These are phyloP conservation scores for Capitella teleta DNA, from an alignment of 1,140 invertebrate genomes.

Conservation along the genomic window DNA sequence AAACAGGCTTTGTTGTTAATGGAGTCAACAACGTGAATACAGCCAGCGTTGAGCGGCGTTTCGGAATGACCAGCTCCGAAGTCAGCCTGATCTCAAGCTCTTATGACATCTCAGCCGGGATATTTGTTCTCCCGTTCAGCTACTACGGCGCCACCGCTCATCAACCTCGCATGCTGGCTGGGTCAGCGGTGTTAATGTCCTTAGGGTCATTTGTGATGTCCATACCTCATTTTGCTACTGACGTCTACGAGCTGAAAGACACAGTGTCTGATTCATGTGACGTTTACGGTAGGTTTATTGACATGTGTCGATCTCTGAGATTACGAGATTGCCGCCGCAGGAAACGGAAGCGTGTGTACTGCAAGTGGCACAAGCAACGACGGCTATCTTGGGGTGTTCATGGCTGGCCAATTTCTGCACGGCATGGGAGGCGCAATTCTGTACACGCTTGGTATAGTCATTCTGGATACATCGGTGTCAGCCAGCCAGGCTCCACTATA, in stretches of 20 bases:
- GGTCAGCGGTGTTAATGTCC: background rate
- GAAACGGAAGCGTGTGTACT: background rate
- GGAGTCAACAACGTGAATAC: slow-evolving; percentile 5
- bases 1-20: background rate
- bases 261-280: background rate
- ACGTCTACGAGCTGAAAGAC: background rate
- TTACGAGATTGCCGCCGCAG: background rate
- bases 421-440: background rate
- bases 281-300: background rate
- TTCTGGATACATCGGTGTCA: background rate
- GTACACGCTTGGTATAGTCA: background rate
- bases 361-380: background rate
- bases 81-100: background rate
- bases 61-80: background rate
- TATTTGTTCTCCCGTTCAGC: background rate
- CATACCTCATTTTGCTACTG: background rate
- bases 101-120: slow-evolving; percentile 1
- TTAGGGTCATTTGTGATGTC: background rate
- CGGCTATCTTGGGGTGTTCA: background rate
- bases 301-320: background rate
- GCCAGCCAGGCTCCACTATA: background rate
- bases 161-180: background rate
- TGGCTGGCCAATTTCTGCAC: background rate
- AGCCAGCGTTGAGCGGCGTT: background rate
- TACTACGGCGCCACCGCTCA: background rate